Percentiles rank a stretch among this genome's conserved stretches.
phyloP scores from a whole-genome alignment of 2,113 vertebrate species.

The Todiramphus chloris region DNA sequence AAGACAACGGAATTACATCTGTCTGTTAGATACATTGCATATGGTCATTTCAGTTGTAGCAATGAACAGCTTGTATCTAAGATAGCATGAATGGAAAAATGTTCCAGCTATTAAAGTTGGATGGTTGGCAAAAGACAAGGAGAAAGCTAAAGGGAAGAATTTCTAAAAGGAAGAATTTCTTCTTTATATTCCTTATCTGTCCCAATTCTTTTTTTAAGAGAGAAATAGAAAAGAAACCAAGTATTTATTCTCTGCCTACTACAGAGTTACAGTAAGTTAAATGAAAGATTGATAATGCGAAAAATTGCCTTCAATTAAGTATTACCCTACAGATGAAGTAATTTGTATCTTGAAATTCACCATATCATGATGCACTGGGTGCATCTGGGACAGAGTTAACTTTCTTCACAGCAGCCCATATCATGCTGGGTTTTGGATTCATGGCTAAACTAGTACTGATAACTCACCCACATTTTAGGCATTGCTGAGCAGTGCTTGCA shows the following conservation, averaged over 20 bases:
- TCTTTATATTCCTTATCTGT: background rate
- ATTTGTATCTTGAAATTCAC: background rate
- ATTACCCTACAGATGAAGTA: background rate
- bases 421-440: background rate
- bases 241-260: background rate
- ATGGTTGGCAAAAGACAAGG: background rate
- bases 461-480: background rate
- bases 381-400: background rate
- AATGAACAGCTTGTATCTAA: background rate
- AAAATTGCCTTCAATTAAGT: background rate
- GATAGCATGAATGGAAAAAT: background rate
- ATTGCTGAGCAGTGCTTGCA: background rate
- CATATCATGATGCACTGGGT: fast-evolving
- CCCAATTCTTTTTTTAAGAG: background rate
- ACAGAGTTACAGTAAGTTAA: background rate
- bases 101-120: background rate
- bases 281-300: background rate
- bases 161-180: background rate
- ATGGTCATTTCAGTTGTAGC: background rate
- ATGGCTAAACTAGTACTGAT: fast-evolving
- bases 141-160: too few species aligned
- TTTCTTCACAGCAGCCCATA: background rate
- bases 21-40: background rate
- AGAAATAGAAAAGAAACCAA: background rate
- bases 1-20: background rate